A percentile compares a stretch with the other conserved stretches of the same genome.
phyloP scores from a whole-genome alignment of 2,888 invertebrate species.

The Byasa hedistus region DNA sequence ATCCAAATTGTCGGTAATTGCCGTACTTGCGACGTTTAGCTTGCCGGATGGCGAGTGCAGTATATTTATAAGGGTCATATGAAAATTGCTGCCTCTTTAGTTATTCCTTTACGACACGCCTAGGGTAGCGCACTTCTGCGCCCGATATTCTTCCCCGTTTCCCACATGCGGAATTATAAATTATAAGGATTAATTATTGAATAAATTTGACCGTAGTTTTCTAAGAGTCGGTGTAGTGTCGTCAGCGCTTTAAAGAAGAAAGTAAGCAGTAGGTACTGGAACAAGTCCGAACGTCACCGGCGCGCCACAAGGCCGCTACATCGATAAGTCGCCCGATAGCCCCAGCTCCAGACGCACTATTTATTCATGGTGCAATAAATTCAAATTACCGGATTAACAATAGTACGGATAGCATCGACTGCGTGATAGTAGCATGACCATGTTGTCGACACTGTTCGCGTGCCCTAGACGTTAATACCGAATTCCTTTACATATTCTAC shows the following conservation, averaged over 20 bases:
- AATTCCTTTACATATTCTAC: slow-evolving; percentile 32
- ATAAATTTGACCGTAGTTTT: background rate
- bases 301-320: slow-evolving; percentile 49
- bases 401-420: slow-evolving; percentile 73
- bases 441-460: slow-evolving; percentile 48
- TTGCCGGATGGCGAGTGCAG: too few species aligned
- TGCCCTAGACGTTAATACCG: slow-evolving; percentile 32
- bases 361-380: slow-evolving; percentile 79
- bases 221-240: background rate
- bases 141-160: too few species aligned
- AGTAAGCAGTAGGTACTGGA: slow-evolving; percentile 1
- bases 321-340: slow-evolving; percentile 72
- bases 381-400: slow-evolving; percentile 81
- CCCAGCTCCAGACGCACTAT: slow-evolving; percentile 62
- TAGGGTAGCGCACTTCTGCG: too few species aligned
- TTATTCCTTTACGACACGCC: too few species aligned
- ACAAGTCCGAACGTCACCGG: slow-evolving; percentile 35
- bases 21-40: too few species aligned
- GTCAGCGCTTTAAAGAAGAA: background rate
- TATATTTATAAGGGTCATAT: too few species aligned
- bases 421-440: slow-evolving; percentile 56
- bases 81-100: too few species aligned
- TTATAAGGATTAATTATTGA: too few species aligned
- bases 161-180: too few species aligned
- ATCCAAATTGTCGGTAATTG: too few species aligned